Conservation (phyloP, 2,797 vertebrate species). For the Microctenopoma lineatum region DNA sequence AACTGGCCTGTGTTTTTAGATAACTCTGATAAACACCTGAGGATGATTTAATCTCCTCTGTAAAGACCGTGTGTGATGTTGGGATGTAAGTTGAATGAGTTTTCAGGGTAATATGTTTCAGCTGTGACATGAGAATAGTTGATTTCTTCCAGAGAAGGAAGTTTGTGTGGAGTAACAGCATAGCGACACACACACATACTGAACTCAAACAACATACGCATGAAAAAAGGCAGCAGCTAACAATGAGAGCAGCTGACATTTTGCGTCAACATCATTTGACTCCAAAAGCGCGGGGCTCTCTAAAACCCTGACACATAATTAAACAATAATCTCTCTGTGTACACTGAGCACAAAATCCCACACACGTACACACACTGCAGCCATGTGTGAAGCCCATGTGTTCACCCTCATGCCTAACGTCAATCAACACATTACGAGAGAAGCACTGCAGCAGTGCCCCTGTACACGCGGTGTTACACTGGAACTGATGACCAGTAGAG, state of each 20-base stretch:
- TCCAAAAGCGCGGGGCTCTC: slow-evolving; percentile 26
- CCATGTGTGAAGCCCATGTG: slow-evolving; percentile 36
- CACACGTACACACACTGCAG: slow-evolving; percentile 25
- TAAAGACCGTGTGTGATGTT: slow-evolving; percentile 5
- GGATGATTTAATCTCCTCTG: slow-evolving; percentile 50
- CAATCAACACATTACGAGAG: slow-evolving; percentile 8
- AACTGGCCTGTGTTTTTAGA: slow-evolving; percentile 43
- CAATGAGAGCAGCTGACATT: slow-evolving; percentile 11
- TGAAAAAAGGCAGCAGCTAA: neutral
- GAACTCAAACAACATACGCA: neutral
- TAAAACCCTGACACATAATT: slow-evolving; percentile 35
- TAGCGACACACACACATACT: slow-evolving; percentile 2
- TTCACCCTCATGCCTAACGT: slow-evolving; percentile 22
- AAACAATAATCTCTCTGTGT: slow-evolving; percentile 62
- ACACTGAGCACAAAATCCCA: slow-evolving; percentile 11
- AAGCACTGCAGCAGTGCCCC: slow-evolving; percentile 26
- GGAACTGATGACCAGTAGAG: slow-evolving; percentile 24
- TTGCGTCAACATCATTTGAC: slow-evolving; percentile 30
- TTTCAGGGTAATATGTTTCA: slow-evolving; percentile 22
- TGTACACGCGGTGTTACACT: slow-evolving; percentile 6
- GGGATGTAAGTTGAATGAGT: neutral
- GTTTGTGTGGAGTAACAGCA: neutral
- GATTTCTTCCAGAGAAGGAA: slow-evolving; percentile 3
- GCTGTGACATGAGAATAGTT: neutral
- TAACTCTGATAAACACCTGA: slow-evolving; percentile 39